Evolutionary conservation across 2,113 vertebrate genomes (phyloP).

Genomic region (Sus scrofa): T2T-Sscrofa CM000818.6:123722001-123722500

Average conservation of each 20-base stretch:
- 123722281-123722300: conserved; percentile 62
- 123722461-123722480: background rate
- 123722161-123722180: background rate
- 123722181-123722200: background rate
- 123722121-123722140: rapidly evolving
- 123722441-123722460: rapidly evolving
- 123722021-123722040: background rate
- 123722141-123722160: rapidly evolving
- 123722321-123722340: conserved; percentile 19
- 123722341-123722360: rapidly evolving
- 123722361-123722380: rapidly evolving
- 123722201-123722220: background rate
- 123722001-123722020: rapidly evolving
- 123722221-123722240: background rate
- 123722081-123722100: background rate
- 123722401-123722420: background rate
- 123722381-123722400: background rate
- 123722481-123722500: background rate
- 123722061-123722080: background rate
- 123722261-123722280: background rate
- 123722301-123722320: conserved; percentile 15
- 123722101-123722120: background rate
- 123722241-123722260: conserved; percentile 61
- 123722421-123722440: rapidly evolving
- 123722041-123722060: rapidly evolving